phyloP scores from a whole-genome alignment of 92 coral and sea anemone species.

The Bergia puertoricense region DNA sequence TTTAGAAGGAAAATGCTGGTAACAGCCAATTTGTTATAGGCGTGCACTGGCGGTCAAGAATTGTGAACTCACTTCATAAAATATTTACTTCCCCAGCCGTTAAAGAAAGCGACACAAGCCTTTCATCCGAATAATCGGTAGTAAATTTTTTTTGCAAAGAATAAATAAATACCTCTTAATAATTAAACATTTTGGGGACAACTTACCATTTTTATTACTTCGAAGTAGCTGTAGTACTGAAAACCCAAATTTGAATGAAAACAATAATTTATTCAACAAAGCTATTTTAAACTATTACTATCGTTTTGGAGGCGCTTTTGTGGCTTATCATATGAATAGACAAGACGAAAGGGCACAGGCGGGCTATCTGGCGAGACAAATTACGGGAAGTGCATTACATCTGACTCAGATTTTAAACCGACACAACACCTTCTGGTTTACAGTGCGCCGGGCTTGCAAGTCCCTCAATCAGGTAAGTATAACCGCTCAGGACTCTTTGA shows the following conservation, averaged over 20 bases:
- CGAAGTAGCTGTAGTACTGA: not conserved
- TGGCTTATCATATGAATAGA: not conserved
- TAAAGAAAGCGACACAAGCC: not conserved
- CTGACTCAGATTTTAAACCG: not conserved
- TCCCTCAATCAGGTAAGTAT: not conserved
- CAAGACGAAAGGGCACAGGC: not conserved
- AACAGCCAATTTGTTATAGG: not conserved
- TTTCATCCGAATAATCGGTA: not conserved
- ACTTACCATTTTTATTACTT: not conserved
- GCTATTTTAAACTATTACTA: not conserved
- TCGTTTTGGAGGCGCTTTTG: not conserved
- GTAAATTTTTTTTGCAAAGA: not conserved
- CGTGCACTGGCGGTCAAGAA: not conserved
- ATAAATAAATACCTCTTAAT: not conserved
- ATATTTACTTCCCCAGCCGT: not conserved
- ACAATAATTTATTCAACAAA: not conserved
- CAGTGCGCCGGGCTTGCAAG: not conserved
- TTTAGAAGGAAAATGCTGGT: too few relatives aligned
- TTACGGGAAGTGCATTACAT: not conserved
- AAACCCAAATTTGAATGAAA: not conserved
- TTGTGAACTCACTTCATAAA: constrained; percentile 6
- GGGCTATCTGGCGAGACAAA: not conserved
- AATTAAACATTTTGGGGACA: constrained; percentile 9
- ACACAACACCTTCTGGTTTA: not conserved
- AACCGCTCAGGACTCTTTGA: not conserved